phyloP scores from a whole-genome alignment of 2,797 vertebrate species.

The Xiphophorus birchmanni region DNA sequence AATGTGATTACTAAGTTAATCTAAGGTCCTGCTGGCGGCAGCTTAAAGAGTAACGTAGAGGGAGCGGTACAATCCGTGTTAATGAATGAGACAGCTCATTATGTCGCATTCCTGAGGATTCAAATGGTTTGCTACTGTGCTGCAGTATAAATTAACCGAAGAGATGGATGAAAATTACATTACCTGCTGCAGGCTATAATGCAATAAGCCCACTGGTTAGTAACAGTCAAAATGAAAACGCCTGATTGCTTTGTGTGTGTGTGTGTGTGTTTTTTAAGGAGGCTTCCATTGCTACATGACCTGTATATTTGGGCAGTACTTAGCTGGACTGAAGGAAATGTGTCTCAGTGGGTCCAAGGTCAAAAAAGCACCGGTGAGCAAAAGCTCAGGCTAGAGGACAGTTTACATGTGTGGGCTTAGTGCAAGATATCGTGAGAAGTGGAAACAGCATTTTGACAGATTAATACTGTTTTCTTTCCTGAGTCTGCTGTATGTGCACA shows the following conservation, averaged over 20 bases:
- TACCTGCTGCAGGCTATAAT: slow-evolving; percentile 18
- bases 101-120: slow-evolving; percentile 68
- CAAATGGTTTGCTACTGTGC: slow-evolving; percentile 50
- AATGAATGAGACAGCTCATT: slow-evolving; percentile 46
- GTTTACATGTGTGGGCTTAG: slow-evolving; percentile 34
- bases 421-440: slow-evolving; percentile 36
- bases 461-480: slow-evolving; percentile 68
- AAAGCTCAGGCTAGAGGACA: slow-evolving; percentile 34
- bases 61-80: slow-evolving; percentile 27
- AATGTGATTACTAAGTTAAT: slow-evolving; percentile 40
- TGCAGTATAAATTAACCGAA: slow-evolving; percentile 27
- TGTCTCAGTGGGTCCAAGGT: slow-evolving; percentile 40
- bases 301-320: slow-evolving; percentile 41
- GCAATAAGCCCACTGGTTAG: slow-evolving; percentile 21
- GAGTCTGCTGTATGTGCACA: slow-evolving; percentile 60
- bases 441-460: slow-evolving; percentile 48
- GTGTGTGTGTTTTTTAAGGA: slow-evolving; percentile 27
- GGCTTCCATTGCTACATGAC: slow-evolving; percentile 53
- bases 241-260: neutral
- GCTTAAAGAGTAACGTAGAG: slow-evolving; percentile 30
- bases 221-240: slow-evolving; percentile 63
- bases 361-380: slow-evolving; percentile 51
- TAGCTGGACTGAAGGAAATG: slow-evolving; percentile 54
- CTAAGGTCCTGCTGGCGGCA: slow-evolving; percentile 41
- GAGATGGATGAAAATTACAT: slow-evolving; percentile 23